These are phyloP conservation scores for Patella caerulea DNA, from an alignment of 2,888 invertebrate genomes.

Conservation along the genomic window DNA sequence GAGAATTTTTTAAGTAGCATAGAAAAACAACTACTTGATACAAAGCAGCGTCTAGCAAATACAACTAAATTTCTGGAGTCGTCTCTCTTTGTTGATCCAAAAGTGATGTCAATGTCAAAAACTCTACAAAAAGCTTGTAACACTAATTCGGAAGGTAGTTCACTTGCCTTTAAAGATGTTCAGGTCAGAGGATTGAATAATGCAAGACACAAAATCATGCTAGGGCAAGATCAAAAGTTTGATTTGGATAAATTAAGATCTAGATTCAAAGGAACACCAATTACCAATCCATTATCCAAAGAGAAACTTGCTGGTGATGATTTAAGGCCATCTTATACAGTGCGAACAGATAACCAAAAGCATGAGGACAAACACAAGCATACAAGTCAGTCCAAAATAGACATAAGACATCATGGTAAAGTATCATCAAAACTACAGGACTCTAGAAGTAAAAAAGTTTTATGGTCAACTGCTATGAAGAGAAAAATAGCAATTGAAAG, in stretches of 20 bases:
- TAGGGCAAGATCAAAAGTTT: slow-evolving; percentile 19
- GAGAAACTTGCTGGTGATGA: too few species aligned
- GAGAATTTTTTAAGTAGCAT: slow-evolving; percentile 3
- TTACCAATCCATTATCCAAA: too few species aligned
- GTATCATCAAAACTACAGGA: too few species aligned
- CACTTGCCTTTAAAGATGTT: background rate
- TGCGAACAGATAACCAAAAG: too few species aligned
- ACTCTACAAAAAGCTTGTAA: slow-evolving; percentile 21
- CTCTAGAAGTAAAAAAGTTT: too few species aligned
- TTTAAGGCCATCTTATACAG: too few species aligned
- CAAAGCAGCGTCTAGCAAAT: background rate
- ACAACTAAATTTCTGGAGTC: background rate
- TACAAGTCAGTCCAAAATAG: too few species aligned
- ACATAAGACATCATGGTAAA: too few species aligned
- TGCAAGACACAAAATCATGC: background rate
- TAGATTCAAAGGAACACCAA: slow-evolving; percentile 17
- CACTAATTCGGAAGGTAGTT: slow-evolving; percentile 11
- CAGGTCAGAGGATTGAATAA: background rate
- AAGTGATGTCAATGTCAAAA: slow-evolving; percentile 21
- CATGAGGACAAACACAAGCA: too few species aligned
- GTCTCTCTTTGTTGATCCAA: slow-evolving; percentile 22
- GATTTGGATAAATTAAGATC: slow-evolving; percentile 22
- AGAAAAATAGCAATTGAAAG: too few species aligned
- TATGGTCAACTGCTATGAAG: too few species aligned
- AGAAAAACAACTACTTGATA: background rate